Evolutionary conservation across 2,888 invertebrate species (phyloP).

Genomic region (Eurytoma californica): DNA sequence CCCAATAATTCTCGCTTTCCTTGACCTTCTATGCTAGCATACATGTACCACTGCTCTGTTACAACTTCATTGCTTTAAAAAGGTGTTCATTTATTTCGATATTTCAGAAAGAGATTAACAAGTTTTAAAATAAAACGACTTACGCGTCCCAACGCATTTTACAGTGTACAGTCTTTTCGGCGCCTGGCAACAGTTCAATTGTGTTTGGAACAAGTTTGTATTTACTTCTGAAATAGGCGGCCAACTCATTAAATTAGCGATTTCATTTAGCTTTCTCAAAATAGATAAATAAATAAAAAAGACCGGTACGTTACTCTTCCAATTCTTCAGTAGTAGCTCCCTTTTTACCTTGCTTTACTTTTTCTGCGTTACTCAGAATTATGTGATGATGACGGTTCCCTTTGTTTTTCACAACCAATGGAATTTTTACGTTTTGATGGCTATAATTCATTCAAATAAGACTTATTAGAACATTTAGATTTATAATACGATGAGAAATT

Average conservation of each 20-base stretch:
- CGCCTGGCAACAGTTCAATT: slow-evolving; percentile 61
- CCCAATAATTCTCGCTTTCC: slow-evolving; percentile 77
- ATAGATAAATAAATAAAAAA: no score
- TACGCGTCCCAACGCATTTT: slow-evolving; percentile 62
- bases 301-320: slow-evolving; percentile 22
- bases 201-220: slow-evolving; percentile 43
- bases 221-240: slow-evolving; percentile 13
- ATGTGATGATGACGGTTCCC: slow-evolving; percentile 77
- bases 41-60: slow-evolving; percentile 79
- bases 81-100: no score
- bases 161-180: slow-evolving; percentile 56
- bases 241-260: neutral
- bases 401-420: slow-evolving; percentile 77
- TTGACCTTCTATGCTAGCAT: slow-evolving; percentile 77
- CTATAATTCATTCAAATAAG: slow-evolving; percentile 51
- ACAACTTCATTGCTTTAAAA: slow-evolving; percentile 68
- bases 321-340: slow-evolving; percentile 17
- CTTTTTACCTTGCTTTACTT: slow-evolving; percentile 8
- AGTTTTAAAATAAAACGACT: slow-evolving; percentile 52
- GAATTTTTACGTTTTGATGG: slow-evolving; percentile 60
- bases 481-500: slow-evolving; percentile 61
- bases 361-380: slow-evolving; percentile 68
- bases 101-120: slow-evolving; percentile 3
- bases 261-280: no score
- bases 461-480: neutral